phyloP scores from a whole-genome alignment of 1,140 invertebrate genomes.

The Chymomyza costata region DNA sequence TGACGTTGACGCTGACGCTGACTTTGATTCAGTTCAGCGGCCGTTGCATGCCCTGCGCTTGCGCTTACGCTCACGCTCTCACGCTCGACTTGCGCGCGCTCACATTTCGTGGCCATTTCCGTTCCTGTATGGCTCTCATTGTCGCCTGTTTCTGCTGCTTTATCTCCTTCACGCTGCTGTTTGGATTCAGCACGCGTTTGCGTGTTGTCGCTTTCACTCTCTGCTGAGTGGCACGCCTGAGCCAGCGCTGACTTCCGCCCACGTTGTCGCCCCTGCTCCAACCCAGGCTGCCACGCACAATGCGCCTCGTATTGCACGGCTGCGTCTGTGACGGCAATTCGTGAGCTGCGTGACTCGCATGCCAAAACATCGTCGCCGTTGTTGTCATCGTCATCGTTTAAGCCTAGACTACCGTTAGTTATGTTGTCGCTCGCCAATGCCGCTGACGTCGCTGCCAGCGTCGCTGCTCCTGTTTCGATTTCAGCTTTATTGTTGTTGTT shows the following conservation, averaged over 20 bases:
- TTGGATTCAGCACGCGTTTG: conserved; percentile 65
- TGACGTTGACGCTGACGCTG: too few species aligned
- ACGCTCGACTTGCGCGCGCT: conserved; percentile 68
- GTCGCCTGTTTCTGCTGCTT: conserved; percentile 7
- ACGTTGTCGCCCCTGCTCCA: conserved; percentile 1
- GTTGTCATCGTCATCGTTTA: conserved; percentile 18
- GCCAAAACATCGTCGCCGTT: conserved; percentile 24
- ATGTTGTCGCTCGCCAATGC: conserved; percentile 27
- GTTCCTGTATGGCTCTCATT: conserved; percentile 32
- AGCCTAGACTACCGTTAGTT: conserved; percentile 40
- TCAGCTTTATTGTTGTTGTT: conserved; percentile 8
- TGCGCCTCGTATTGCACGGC: conserved; percentile 41
- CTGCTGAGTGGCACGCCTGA: conserved; percentile 37
- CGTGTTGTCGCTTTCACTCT: conserved; percentile 20
- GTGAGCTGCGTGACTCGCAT: conserved; percentile 51
- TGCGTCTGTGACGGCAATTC: conserved; percentile 19
- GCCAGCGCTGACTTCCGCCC: conserved; percentile 6
- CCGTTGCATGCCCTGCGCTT: conserved; percentile 24
- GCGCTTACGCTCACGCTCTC: conserved; percentile 49
- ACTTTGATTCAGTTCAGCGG: too few species aligned
- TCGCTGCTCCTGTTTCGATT: background rate
- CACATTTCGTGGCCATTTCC: conserved; percentile 57
- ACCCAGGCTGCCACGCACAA: conserved; percentile 33
- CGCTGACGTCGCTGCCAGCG: conserved; percentile 2
- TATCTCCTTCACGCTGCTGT: conserved; percentile 25